These are phyloP conservation scores for Anastatus disparis DNA, from an alignment of 1,140 invertebrate genomes.

Conservation along the genomic window DNA sequence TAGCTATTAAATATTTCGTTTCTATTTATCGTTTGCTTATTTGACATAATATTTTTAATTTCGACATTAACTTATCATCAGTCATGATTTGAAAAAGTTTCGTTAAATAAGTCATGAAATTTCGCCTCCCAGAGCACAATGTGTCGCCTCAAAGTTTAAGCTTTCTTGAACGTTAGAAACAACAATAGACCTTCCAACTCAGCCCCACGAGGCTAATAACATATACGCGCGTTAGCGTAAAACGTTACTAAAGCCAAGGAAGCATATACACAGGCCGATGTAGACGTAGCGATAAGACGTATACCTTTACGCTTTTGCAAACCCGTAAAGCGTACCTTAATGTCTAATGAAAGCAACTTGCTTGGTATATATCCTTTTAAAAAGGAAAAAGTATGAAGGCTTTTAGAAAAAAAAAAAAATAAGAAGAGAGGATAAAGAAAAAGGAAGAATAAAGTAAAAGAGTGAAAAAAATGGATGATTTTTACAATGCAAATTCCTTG, in stretches of 20 bases:
- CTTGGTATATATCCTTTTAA: not conserved
- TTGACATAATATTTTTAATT: no score
- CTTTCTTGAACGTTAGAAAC: no score
- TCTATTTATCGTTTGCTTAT: no score
- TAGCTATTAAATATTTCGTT: no score
- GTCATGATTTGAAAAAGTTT: no score
- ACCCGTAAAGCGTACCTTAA: constrained; percentile 2
- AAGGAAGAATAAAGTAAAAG: not conserved
- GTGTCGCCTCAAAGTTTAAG: no score
- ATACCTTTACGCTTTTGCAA: not conserved
- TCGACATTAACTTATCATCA: no score
- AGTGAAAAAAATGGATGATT: not conserved
- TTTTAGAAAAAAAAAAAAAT: no score
- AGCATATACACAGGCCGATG: no score
- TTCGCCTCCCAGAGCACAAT: no score
- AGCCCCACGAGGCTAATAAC: constrained; percentile 11
- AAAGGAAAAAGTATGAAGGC: not conserved
- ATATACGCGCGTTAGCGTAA: not conserved
- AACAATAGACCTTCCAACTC: no score
- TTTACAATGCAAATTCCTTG: constrained; percentile 17
- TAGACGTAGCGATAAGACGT: not conserved
- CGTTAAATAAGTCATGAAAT: no score
- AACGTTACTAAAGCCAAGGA: not conserved
- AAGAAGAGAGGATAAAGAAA: not conserved
- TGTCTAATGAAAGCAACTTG: constrained; percentile 2